phyloP scores from a whole-genome alignment of 1,140 invertebrate genomes.

The Nixonia krombeini region DNA sequence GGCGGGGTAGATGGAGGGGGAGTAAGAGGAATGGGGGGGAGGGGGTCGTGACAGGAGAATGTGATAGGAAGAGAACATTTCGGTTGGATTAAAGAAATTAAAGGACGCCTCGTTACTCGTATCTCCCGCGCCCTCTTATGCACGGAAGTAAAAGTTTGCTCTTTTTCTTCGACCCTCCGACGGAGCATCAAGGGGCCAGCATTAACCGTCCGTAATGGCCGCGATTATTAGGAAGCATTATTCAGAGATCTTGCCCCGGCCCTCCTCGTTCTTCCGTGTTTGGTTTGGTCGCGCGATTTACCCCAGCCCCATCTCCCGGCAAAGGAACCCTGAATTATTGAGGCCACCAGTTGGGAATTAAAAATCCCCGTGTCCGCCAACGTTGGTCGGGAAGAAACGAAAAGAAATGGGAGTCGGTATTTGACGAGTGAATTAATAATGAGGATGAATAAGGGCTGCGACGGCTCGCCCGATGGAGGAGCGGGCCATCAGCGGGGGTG shows the following conservation, averaged over 20 bases:
- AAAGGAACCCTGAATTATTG: conserved; percentile 65
- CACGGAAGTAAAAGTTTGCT: conserved; percentile 43
- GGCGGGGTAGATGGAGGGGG: too few relatives aligned
- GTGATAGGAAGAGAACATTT: conserved; percentile 52
- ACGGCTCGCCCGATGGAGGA: conserved; percentile 53
- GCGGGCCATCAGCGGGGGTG: conserved; percentile 60
- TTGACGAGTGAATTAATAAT: conserved; percentile 70
- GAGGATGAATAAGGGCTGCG: conserved; percentile 60
- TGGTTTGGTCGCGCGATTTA: conserved; percentile 37
- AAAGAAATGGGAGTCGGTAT: conserved; percentile 54
- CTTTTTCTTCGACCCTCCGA: conserved; percentile 45
- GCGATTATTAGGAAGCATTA: conserved; percentile 67
- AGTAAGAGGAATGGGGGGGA: conserved; percentile 1
- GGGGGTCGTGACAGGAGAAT: conserved; percentile 28
- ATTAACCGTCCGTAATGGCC: conserved; percentile 60
- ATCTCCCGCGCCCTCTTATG: conserved; percentile 47
- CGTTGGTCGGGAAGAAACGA: conserved; percentile 12
- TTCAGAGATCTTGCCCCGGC: conserved; percentile 53
- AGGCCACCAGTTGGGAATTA: conserved; percentile 62
- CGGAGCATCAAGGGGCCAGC: conserved; percentile 30
- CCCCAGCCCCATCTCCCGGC: conserved; percentile 28
- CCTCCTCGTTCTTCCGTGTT: conserved; percentile 41
- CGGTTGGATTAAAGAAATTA: conserved; percentile 68
- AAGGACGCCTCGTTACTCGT: conserved; percentile 66
- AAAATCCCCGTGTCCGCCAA: conserved; percentile 60